Conservation (phyloP, 2,797 vertebrate genomes). For the Poecilia velifera region DNA sequence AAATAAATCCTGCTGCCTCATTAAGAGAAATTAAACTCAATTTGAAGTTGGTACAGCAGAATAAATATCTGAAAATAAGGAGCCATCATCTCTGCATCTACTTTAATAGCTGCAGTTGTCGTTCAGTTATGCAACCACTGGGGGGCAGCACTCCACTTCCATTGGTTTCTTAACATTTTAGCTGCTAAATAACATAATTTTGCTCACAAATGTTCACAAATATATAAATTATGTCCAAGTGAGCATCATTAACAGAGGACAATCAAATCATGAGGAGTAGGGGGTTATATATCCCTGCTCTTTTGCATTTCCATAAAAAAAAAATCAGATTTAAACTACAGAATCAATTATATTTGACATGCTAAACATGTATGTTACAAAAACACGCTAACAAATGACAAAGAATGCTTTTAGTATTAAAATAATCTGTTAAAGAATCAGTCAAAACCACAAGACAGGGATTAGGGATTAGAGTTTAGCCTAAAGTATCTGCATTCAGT, state of each 20-base stretch:
- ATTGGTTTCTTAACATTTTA: not conserved
- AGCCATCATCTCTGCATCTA: not conserved
- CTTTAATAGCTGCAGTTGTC: not conserved
- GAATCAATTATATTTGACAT: not conserved
- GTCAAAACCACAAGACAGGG: not conserved
- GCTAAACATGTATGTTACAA: not conserved
- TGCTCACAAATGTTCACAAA: not conserved
- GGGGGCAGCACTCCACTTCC: not conserved
- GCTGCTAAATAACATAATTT: not conserved
- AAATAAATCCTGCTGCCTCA: slow-evolving; percentile 41
- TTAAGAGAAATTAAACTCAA: slow-evolving; percentile 58
- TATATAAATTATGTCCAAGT: not conserved
- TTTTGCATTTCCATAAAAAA: not conserved
- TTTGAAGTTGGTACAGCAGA: not conserved
- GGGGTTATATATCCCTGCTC: not conserved
- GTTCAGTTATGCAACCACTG: not conserved
- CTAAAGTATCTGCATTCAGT: not conserved
- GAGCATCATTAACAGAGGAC: not conserved
- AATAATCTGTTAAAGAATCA: not conserved
- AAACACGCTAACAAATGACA: not conserved
- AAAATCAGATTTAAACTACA: not conserved
- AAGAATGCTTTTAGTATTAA: not conserved
- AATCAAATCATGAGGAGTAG: not conserved
- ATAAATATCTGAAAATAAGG: not conserved
- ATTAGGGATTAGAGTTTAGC: not conserved